Conservation (phyloP, 2,113 vertebrate genomes). For the Pavo muticus region DNA sequence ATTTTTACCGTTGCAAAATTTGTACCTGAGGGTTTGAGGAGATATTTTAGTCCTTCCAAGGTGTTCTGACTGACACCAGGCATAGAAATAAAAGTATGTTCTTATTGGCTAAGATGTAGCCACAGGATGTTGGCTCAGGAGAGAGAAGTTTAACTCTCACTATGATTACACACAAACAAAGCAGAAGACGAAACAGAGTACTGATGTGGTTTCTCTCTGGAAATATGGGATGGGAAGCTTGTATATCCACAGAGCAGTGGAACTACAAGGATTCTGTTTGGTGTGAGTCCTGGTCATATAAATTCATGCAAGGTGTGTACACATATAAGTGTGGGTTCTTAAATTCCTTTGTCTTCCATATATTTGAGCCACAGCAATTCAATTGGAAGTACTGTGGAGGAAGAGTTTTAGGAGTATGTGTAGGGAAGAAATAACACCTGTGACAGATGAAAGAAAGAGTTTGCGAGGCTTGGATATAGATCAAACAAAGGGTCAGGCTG, state of each 20-base stretch:
- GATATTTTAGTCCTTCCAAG: constrained; percentile 43
- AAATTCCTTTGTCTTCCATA: not conserved
- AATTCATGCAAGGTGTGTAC: not conserved
- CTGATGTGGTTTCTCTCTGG: not conserved
- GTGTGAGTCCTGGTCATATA: not conserved
- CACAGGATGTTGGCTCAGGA: not conserved
- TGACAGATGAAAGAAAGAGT: not conserved
- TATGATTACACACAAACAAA: not conserved
- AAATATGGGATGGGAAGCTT: not conserved
- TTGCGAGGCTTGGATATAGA: not conserved
- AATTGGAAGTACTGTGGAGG: not conserved
- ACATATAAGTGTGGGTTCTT: not conserved
- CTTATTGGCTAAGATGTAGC: not conserved
- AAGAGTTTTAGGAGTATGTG: not conserved
- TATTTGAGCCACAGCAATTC: not conserved
- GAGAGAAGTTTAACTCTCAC: not conserved
- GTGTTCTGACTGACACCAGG: constrained; percentile 24
- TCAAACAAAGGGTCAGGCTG: not conserved
- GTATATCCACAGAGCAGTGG: not conserved
- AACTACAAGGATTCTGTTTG: not conserved
- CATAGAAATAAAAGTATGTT: constrained; percentile 41
- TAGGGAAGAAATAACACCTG: not conserved
- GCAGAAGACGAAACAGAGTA: not conserved
- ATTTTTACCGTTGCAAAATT: constrained; percentile 33
- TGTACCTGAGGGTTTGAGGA: constrained; percentile 25